These are phyloP conservation scores for Cavia porcellus DNA, from an alignment of 2,113 vertebrate species.

Conservation along the genomic window DNA sequence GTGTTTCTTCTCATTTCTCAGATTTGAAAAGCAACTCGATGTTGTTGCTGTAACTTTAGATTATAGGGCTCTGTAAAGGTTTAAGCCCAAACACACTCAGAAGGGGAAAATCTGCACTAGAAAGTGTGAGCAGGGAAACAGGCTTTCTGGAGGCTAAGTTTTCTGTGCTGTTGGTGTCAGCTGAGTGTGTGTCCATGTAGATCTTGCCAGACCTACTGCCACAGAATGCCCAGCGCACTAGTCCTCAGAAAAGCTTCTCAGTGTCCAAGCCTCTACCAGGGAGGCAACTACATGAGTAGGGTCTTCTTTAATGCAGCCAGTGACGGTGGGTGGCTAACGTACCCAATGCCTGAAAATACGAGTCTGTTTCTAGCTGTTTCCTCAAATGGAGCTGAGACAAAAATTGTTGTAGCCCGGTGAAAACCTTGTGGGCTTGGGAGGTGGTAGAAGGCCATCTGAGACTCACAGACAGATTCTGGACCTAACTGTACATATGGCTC, in stretches of 20 bases:
- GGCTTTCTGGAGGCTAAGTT: not conserved
- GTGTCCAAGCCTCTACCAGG: not conserved
- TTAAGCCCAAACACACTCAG: conserved; percentile 50
- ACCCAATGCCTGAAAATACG: not conserved
- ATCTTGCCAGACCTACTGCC: not conserved
- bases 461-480: not conserved
- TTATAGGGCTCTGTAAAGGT: conserved; percentile 1
- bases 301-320: not conserved
- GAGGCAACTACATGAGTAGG: not conserved
- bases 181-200: not conserved
- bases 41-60: conserved; percentile 17
- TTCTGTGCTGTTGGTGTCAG: not conserved
- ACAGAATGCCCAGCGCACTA: not conserved
- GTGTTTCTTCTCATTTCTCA: conserved; percentile 70
- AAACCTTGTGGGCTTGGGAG: not conserved
- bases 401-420: not conserved
- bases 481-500: not conserved
- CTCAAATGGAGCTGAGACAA: not conserved
- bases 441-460: not conserved
- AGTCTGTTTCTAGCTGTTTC: not conserved
- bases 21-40: conserved; percentile 29
- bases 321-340: not conserved
- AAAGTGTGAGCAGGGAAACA: conserved; percentile 31
- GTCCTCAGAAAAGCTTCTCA: not conserved
- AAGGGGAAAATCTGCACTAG: conserved; percentile 23